These are phyloP conservation scores for Heterodera carotae DNA, from an alignment of 1,140 invertebrate genomes.

Conservation along the genomic window DNA sequence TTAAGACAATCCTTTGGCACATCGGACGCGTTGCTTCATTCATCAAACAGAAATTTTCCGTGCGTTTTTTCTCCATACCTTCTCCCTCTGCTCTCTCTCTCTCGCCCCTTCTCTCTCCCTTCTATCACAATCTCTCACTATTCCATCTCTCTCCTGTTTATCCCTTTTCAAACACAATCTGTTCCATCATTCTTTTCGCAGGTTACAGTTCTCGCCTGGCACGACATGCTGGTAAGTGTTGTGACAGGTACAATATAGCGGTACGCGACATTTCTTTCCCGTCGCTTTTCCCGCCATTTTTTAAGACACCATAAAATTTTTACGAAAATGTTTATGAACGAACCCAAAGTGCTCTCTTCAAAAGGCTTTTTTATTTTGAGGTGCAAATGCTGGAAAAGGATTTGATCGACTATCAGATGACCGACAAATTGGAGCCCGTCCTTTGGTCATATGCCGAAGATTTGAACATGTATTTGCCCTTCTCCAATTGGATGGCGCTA, in stretches of 20 bases:
- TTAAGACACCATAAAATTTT: too few species aligned
- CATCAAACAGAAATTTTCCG: conserved; percentile 54
- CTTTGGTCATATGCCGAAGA: conserved; percentile 65
- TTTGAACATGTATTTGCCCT: conserved; percentile 59
- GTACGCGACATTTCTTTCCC: too few species aligned
- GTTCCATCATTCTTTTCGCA: conserved; percentile 30
- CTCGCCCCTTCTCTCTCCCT: too few species aligned
- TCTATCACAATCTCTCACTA: too few species aligned
- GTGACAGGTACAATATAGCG: too few species aligned
- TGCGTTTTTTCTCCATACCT: conserved; percentile 28
- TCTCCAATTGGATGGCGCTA: conserved; percentile 56
- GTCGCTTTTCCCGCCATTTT: too few species aligned
- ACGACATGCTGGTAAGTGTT: conserved; percentile 57
- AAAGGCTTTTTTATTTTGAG: too few species aligned
- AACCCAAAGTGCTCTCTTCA: too few species aligned
- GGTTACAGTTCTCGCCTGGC: conserved; percentile 60
- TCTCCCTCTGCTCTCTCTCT: too few species aligned
- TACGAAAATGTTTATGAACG: not conserved
- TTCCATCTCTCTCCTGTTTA: too few species aligned
- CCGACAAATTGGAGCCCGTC: conserved; percentile 56
- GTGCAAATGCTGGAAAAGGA: conserved; percentile 32
- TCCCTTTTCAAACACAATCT: not conserved
- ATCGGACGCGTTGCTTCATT: conserved; percentile 55
- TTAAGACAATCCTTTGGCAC: conserved; percentile 57
- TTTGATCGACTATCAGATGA: conserved; percentile 45